Conservation (phyloP, 2,797 vertebrate genomes). For the Adrianichthys oophorus region DNA sequence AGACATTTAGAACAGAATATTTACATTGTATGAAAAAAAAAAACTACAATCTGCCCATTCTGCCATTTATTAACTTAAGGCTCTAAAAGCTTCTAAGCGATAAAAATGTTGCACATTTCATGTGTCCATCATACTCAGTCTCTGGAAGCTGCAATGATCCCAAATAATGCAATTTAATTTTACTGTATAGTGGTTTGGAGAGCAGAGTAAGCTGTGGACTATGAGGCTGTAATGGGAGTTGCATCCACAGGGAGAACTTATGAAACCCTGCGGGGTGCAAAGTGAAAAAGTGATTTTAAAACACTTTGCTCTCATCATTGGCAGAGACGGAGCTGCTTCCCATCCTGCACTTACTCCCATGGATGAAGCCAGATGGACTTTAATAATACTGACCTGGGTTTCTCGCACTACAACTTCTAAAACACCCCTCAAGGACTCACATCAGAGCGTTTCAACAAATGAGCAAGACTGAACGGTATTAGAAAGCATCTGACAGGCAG, state of each 20-base stretch:
- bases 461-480: constrained; percentile 28
- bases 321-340: constrained; percentile 10
- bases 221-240: constrained; percentile 12
- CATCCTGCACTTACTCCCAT: constrained; percentile 10
- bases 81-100: constrained; percentile 13
- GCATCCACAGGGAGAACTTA: constrained; percentile 14
- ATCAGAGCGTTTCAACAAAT: constrained; percentile 34
- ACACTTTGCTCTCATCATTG: constrained; percentile 13
- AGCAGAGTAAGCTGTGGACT: constrained; percentile 22
- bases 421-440: constrained; percentile 33
- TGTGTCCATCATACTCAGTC: constrained; percentile 11
- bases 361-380: constrained; percentile 22
- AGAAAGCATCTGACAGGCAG: constrained; percentile 35
- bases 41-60: not conserved
- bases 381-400: constrained; percentile 34
- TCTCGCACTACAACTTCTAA: constrained; percentile 28
- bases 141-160: constrained; percentile 22
- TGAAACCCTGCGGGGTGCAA: constrained; percentile 14
- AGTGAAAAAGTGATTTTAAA: constrained; percentile 38
- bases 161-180: constrained; percentile 42
- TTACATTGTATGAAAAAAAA: constrained; percentile 1
- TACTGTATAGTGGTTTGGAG: constrained; percentile 32
- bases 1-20: constrained; percentile 19
- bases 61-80: constrained; percentile 21
- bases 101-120: constrained; percentile 18